Base-by-base conservation (phyloP, 30 jellyfish, hydroid and myxozoan species). In the Cassiopea xamachana region DNA sequence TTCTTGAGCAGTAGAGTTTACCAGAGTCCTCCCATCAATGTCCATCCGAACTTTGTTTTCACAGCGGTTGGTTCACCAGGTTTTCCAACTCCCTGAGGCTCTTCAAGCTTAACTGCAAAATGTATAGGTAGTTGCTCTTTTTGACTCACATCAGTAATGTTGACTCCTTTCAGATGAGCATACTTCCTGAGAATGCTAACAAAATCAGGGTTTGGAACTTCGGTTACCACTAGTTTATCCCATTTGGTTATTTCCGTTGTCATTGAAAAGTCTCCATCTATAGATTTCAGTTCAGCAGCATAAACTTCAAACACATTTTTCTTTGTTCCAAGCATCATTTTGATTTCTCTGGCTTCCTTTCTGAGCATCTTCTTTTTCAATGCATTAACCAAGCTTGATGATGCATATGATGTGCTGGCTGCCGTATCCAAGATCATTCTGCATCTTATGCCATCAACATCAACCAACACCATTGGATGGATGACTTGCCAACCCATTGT, bases 41-140 rank as follows among this genome's bases (percentile, higher is more conserved):
- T 83, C 96, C 96, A 89, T 48, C 95, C 95, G 62, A 89, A 46
- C 74, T 2, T 67, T 43, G 96, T 82, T 69, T 47, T 47, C 74
- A 83, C 95, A 9, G 94, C 96, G 16, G 71, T 61, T 15, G 94
- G 94, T 64, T 48, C 74, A 27, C 92, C 94, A 70, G 91, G 50
- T 15, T 83, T 69, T 80, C 89, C 88, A 79, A 1, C 80, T 79
- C 89, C 1, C 12, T 47, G 89, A 2, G 64, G 64, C 64, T 49
- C 80, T 15, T 59, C 67, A 2, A 60, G 7, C 16, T 85, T 69
- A 73, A 48, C 74, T 44, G 75, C 75, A 18, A 87, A 46, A 61
- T 78, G 94, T 16, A 87, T 46, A 7, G 75, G 59, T 8, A 17
- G 94, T 18, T 87, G 50, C 18, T 43, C 47, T 19, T 60, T 51